Base-by-base conservation (phyloP, 2,888 invertebrate species). In the Tetragonula carbonaria region DNA sequence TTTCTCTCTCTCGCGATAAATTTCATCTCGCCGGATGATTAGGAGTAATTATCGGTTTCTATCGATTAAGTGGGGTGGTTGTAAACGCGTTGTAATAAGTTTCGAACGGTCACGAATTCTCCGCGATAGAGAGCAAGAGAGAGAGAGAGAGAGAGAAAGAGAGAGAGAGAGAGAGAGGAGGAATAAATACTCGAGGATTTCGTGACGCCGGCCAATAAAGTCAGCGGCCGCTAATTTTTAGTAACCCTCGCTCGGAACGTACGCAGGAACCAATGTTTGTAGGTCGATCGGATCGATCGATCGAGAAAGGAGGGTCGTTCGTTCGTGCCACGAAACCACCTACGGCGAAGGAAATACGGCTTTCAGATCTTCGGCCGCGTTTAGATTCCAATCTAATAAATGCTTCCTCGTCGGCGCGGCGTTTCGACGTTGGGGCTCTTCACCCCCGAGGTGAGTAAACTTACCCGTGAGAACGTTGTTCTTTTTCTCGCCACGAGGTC, bases 321-420 rank as follows among this genome's bases (percentile, higher is more conserved):
- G 87, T 51, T 18, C 33, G 79, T 51, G 77, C 84, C 80, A 83
- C 87, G 84, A 89, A 91, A 91, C 91, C 92, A 91, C 92, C 92
- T 92, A 92, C 88, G 91, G 92, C 90, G 92, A 89, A 91, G 93
- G 93, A 93, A 93, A 93, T 91, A 91, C 92, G 92, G 18, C 92
- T 91, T 92, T 92, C 91, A 90, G 90, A 83, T 90, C 81, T 90
- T 87, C 78, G 86, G 83, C 90, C 90, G 91, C 89, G 91, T 92
- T 92, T 92, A 93, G 93, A 93, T 93, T 92, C 87, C 90, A 92
- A 93, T 93, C 93, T 92, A 92, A 93, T 92, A 91, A 92, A 91
- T 92, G 92, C 92, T 93, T 92, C 90, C 92, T 93, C 85, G 86
- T 74, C 85, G 83, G 76, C 80, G 81, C 85, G 83, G 75, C 80